Evolutionary conservation across 2,797 vertebrate genomes (phyloP).

Genomic region (Pithecia hirsuta): DNA sequence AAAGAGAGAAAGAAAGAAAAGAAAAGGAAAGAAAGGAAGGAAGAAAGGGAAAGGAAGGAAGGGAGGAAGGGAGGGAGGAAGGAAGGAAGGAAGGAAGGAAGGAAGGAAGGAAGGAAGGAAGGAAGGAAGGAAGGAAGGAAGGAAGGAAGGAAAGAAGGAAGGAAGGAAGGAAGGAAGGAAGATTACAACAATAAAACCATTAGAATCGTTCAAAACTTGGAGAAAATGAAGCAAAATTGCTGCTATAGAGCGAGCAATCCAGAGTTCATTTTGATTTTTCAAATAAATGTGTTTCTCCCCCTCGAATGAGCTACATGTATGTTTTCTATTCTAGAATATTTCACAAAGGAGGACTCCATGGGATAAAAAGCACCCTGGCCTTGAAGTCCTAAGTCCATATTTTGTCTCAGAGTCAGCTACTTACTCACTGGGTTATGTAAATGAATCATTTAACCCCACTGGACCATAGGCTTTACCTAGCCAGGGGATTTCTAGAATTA

Average conservation of each 20-base stretch:
- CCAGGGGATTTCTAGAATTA: constrained; percentile 27
- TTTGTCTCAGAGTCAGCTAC: background rate
- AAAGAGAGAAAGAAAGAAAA: no score
- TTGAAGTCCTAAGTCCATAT: background rate
- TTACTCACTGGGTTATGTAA: background rate
- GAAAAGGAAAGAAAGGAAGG: no score
- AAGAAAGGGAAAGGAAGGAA: no score
- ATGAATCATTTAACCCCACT: background rate
- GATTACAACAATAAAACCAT: constrained; percentile 10
- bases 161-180: no score
- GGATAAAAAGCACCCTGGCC: background rate
- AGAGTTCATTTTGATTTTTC: background rate
- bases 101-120: no score
- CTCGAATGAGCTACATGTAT: background rate
- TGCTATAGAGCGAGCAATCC: background rate
- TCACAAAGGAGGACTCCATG: background rate
- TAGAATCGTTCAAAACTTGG: background rate
- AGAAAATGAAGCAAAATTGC: background rate
- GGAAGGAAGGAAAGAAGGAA: no score
- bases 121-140: no score
- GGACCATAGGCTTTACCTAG: background rate
- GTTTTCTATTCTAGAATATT: background rate
- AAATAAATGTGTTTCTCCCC: background rate
- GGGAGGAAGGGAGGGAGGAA: no score
- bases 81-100: no score